A percentile compares a stretch with the other conserved stretches of the same genome.
phyloP scores from a whole-genome alignment of 2,797 vertebrate species.

The Gallinago solitaria region DNA sequence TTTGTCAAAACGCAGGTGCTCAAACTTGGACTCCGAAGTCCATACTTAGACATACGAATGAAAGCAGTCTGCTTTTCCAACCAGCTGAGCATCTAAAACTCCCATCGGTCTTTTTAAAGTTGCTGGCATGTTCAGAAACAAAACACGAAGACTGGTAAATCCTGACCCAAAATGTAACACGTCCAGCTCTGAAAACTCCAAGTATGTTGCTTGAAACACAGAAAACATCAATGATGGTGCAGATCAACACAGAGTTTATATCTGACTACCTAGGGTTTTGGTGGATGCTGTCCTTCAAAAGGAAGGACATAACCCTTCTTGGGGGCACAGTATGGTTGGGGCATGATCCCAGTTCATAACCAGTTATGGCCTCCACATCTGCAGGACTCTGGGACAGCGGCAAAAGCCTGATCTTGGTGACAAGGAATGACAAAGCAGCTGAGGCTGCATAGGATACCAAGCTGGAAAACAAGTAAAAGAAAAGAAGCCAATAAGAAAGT shows the following conservation, averaged over 20 bases:
- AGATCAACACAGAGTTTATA: not conserved
- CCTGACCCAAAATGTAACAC: not conserved
- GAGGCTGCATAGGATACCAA: not conserved
- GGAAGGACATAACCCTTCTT: not conserved
- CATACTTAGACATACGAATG: not conserved
- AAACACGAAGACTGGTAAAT: not conserved
- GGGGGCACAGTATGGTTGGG: accelerated
- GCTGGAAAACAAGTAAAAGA: not conserved
- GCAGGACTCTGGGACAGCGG: not conserved
- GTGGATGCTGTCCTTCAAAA: not conserved
- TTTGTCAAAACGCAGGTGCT: slow-evolving; percentile 3
- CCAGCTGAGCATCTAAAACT: not conserved
- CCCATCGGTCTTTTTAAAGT: not conserved
- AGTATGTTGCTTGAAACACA: not conserved
- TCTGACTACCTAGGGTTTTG: not conserved
- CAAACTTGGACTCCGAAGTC: not conserved
- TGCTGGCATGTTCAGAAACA: not conserved
- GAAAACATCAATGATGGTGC: accelerated
- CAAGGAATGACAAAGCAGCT: not conserved
- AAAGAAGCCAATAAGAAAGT: not conserved
- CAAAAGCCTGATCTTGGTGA: not conserved
- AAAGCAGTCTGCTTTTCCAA: not conserved
- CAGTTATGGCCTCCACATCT: not conserved
- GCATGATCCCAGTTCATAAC: accelerated
- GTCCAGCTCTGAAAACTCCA: not conserved